Evolutionary conservation across 2,888 invertebrate genomes (phyloP).

Genomic region (Piscicola geometra): DNA sequence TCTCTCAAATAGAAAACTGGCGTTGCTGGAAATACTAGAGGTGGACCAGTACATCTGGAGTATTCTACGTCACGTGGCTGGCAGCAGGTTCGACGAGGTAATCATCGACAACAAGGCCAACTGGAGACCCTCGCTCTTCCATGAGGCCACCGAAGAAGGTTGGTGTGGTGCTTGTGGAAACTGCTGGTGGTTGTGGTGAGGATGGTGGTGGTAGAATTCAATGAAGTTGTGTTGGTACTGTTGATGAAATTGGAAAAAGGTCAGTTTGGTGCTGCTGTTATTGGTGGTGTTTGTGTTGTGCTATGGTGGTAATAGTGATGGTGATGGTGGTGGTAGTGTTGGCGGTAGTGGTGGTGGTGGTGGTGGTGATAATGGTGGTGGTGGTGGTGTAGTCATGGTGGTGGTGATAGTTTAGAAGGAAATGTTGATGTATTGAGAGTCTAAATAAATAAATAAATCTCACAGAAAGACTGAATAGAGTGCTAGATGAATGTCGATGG

Average conservation of each 20-base stretch:
- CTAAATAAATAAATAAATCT: too few relatives aligned
- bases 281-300: neutral
- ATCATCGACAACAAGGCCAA: constrained; percentile 32
- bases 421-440: too few relatives aligned
- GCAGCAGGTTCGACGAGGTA: constrained; percentile 35
- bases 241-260: too few relatives aligned
- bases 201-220: neutral
- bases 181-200: too few relatives aligned
- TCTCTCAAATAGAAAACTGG: constrained; percentile 38
- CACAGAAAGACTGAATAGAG: too few relatives aligned
- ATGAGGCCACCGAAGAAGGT: constrained; percentile 20
- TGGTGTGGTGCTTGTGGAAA: too few relatives aligned
- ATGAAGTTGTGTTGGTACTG: neutral
- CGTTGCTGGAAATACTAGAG: constrained; percentile 35
- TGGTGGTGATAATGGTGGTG: neutral
- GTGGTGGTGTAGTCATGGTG: neutral
- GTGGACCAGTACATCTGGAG: constrained; percentile 37
- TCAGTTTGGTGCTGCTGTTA: neutral
- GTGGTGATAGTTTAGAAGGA: too few relatives aligned
- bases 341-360: constrained; percentile 5
- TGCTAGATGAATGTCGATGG: too few relatives aligned
- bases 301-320: constrained; percentile 5
- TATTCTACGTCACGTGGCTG: constrained; percentile 20
- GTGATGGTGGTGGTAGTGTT: constrained; percentile 37
- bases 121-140: constrained; percentile 31